Conservation (phyloP, 2,888 invertebrate genomes). For the Zeuzera pyrina region DNA sequence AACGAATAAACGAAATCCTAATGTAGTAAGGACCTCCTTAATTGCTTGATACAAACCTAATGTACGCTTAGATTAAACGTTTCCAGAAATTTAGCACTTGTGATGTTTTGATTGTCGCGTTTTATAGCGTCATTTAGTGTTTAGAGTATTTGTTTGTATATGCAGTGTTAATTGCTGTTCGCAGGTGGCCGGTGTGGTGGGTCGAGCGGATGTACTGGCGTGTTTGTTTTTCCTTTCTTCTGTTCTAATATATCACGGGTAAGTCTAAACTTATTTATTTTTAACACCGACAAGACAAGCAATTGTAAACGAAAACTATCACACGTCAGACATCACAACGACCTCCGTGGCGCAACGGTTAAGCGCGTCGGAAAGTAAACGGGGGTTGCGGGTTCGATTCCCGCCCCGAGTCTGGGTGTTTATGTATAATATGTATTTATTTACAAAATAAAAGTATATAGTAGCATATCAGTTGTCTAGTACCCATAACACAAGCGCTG, state of each 20-base stretch:
- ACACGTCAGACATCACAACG: no score
- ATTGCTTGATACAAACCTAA: constrained; percentile 37
- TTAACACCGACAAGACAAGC: no score
- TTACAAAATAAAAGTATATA: no score
- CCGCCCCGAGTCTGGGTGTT: no score
- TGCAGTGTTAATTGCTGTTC: constrained; percentile 13
- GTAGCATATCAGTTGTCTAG: no score
- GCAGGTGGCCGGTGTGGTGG: constrained; percentile 91
- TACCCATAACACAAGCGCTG: no score
- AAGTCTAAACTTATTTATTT: no score
- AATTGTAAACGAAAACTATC: no score
- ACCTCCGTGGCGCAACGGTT: no score
- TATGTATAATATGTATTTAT: no score
- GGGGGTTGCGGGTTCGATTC: no score
- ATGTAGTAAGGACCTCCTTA: constrained; percentile 36
- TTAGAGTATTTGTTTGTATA: background rate
- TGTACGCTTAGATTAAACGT: constrained; percentile 14
- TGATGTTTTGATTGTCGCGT: background rate
- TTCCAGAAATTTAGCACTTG: background rate
- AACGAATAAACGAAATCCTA: constrained; percentile 41
- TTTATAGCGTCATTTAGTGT: constrained; percentile 1
- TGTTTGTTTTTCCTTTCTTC: constrained; percentile 87
- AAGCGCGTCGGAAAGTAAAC: no score
- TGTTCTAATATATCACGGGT: constrained; percentile 86
- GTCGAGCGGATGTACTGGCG: constrained; percentile 89